These are phyloP conservation scores for Urocitellus parryii DNA, from an alignment of 2,113 vertebrate species.

Conservation along the genomic window DNA sequence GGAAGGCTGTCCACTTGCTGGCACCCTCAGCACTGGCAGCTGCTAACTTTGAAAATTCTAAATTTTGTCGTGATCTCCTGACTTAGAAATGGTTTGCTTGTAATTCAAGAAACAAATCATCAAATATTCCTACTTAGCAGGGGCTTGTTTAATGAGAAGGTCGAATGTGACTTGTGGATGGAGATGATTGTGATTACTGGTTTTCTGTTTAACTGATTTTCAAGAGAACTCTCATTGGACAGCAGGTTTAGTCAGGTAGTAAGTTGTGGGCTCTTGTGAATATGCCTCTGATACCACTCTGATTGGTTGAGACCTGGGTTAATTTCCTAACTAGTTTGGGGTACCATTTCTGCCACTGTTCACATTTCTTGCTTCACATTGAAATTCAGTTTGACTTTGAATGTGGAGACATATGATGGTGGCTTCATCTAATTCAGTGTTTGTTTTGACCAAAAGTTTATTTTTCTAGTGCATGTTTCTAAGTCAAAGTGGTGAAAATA, in stretches of 20 bases:
- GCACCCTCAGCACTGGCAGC: not conserved
- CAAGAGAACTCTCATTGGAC: not conserved
- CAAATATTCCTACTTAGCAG: not conserved
- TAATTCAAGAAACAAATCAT: not conserved
- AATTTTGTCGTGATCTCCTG: not conserved
- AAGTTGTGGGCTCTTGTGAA: not conserved
- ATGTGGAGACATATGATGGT: conserved; percentile 71
- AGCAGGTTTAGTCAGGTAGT: not conserved
- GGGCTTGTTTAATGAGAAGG: not conserved
- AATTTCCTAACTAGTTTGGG: conserved; percentile 62
- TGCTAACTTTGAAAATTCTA: not conserved
- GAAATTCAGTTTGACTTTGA: conserved; percentile 82
- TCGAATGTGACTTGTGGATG: not conserved
- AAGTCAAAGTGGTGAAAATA: too few species aligned
- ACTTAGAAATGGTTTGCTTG: not conserved
- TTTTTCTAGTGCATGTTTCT: too few species aligned
- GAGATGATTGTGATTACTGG: not conserved
- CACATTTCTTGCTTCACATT: conserved; percentile 61
- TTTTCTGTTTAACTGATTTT: not conserved
- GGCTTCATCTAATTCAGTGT: conserved; percentile 82
- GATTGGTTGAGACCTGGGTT: not conserved
- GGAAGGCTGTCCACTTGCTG: not conserved
- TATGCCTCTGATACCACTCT: conserved; percentile 9
- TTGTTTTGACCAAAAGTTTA: conserved; percentile 81
- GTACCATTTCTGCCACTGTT: conserved; percentile 64